phyloP scores from a whole-genome alignment of 2,113 vertebrate species.

The Pollachius pollachius region DNA sequence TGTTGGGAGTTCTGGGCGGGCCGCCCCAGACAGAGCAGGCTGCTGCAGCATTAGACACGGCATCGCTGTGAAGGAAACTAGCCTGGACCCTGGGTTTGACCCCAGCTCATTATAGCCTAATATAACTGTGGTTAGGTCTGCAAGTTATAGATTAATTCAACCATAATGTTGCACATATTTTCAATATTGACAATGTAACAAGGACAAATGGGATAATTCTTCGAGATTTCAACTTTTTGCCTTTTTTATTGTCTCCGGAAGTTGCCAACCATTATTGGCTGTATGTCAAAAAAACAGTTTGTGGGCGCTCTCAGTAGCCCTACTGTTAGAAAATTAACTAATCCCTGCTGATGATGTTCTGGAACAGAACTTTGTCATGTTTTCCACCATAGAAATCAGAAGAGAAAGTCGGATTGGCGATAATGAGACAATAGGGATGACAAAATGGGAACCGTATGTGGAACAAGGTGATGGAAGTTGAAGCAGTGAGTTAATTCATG shows the following conservation, averaged over 20 bases:
- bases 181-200: neutral
- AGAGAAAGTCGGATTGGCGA: neutral
- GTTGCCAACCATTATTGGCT: neutral
- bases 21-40: constrained; percentile 34
- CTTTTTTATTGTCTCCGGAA: neutral
- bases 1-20: constrained; percentile 21
- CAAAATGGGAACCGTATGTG: constrained; percentile 1
- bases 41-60: constrained; percentile 61
- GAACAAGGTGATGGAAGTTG: constrained; percentile 24
- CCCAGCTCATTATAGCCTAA: neutral
- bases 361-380: neutral
- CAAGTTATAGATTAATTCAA: too few relatives aligned
- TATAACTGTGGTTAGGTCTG: too few relatives aligned
- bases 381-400: neutral
- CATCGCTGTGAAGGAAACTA: constrained; percentile 46
- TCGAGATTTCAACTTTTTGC: neutral
- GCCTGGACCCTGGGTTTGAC: neutral
- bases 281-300: neutral
- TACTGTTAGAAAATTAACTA: constrained; percentile 8
- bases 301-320: neutral
- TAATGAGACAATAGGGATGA: constrained; percentile 5
- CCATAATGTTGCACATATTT: too few relatives aligned
- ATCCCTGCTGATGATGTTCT: constrained; percentile 9
- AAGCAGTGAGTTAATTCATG: constrained; percentile 8
- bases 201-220: neutral